phyloP scores from a whole-genome alignment of 2,113 vertebrate species.

The Climacteris rufus region DNA sequence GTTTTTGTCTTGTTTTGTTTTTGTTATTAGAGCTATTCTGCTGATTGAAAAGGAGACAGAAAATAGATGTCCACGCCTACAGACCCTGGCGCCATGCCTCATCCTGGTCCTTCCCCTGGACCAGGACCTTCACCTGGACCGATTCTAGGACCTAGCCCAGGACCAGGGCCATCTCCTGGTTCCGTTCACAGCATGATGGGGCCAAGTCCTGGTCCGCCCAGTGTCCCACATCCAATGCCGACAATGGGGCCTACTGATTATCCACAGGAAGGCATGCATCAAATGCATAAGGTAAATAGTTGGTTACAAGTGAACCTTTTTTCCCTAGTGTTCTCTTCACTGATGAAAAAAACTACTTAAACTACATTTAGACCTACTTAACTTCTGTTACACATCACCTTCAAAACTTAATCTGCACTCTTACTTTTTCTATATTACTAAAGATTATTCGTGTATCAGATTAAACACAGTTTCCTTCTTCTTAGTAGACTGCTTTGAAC shows the following conservation, averaged over 20 bases:
- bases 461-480: neutral
- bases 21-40: conserved; percentile 38
- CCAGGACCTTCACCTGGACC: conserved; percentile 94
- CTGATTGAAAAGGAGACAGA: conserved; percentile 57
- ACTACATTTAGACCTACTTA: neutral
- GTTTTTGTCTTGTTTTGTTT: conserved; percentile 20
- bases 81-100: conserved; percentile 91
- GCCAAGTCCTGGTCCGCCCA: conserved; percentile 92
- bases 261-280: conserved; percentile 88
- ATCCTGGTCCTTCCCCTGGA: conserved; percentile 93
- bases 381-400: neutral
- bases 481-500: neutral
- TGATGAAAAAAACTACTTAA: neutral
- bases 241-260: conserved; percentile 86
- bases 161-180: conserved; percentile 92
- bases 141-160: conserved; percentile 95
- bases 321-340: neutral
- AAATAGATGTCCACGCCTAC: conserved; percentile 91
- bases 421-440: neutral
- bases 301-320: neutral
- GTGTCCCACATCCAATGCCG: conserved; percentile 83
- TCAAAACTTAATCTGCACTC: neutral
- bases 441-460: neutral
- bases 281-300: conserved; percentile 91
- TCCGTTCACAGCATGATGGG: conserved; percentile 99